phyloP scores from a whole-genome alignment of 2,888 invertebrate genomes.

The Diarsia mendica region DNA sequence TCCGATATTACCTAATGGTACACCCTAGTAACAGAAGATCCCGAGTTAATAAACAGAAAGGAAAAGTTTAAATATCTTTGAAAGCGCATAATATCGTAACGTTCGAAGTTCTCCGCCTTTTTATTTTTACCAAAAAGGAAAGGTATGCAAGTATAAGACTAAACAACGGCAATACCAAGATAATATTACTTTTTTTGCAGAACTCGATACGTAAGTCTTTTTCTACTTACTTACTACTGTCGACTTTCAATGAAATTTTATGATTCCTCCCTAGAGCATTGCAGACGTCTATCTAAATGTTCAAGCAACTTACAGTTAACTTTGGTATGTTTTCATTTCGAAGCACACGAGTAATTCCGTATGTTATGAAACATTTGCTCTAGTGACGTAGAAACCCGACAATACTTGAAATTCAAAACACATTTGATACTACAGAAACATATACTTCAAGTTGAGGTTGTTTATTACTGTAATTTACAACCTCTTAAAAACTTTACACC shows the following conservation, averaged over 20 bases:
- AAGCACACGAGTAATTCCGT: background rate
- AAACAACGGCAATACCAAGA: constrained; percentile 40
- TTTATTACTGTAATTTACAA: constrained; percentile 58
- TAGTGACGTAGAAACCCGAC: background rate
- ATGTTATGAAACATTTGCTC: constrained; percentile 6
- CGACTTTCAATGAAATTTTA: constrained; percentile 59
- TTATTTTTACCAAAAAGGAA: constrained; percentile 46
- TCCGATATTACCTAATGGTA: constrained; percentile 36
- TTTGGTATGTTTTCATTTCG: background rate
- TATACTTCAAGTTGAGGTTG: constrained; percentile 44
- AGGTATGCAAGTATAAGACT: constrained; percentile 46
- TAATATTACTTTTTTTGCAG: constrained; percentile 34
- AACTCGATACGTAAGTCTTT: constrained; percentile 50
- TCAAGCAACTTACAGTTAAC: background rate
- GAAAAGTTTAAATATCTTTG: constrained; percentile 62
- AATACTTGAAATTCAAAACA: constrained; percentile 10
- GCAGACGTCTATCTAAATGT: background rate
- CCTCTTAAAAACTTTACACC: constrained; percentile 62
- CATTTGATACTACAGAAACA: constrained; percentile 43
- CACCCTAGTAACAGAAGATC: constrained; percentile 34
- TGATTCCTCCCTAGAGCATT: background rate
- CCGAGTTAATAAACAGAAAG: constrained; percentile 48
- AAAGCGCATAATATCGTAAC: constrained; percentile 56
- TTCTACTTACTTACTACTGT: constrained; percentile 34
- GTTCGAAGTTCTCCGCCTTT: constrained; percentile 51